phyloP scores from a whole-genome alignment of 2,113 vertebrate genomes.

The Chaetura pelagica region DNA sequence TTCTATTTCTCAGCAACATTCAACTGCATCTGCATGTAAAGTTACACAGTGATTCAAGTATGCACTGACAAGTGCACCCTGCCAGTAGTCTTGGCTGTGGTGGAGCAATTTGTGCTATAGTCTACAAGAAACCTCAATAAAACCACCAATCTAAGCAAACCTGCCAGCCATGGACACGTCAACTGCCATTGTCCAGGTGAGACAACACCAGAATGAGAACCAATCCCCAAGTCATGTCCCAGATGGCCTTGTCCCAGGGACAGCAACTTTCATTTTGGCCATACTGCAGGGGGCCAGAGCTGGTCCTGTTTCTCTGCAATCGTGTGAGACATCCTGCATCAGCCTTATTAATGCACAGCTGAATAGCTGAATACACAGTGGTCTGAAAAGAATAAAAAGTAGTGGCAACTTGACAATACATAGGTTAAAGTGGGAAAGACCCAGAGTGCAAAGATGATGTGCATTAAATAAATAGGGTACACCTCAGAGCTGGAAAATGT shows the following conservation, averaged over 20 bases:
- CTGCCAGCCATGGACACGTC: not conserved
- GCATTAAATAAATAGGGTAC: not conserved
- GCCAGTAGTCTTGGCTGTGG: not conserved
- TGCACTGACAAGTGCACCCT: not conserved
- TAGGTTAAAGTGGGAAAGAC: not conserved
- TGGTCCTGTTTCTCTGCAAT: rapidly evolving
- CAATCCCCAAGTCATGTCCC: not conserved
- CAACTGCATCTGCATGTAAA: not conserved
- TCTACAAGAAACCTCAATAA: not conserved
- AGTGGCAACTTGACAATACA: not conserved
- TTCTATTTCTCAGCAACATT: not conserved
- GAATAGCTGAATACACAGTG: not conserved
- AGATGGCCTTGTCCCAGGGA: too few species aligned
- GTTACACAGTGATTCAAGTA: not conserved
- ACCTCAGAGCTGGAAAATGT: not conserved
- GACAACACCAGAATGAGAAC: not conserved
- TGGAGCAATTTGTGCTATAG: not conserved
- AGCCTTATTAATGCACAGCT: not conserved
- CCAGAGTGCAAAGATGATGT: not conserved
- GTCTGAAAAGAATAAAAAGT: not conserved
- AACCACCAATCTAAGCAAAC: not conserved
- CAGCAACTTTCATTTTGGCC: not conserved
- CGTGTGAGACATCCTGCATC: not conserved
- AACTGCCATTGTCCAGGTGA: rapidly evolving
- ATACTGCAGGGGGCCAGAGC: not conserved